Evolutionary conservation across 1,140 invertebrate species (phyloP), one percentile per base, ranked within the genome.

Genomic region (Mya arenaria): DNA sequence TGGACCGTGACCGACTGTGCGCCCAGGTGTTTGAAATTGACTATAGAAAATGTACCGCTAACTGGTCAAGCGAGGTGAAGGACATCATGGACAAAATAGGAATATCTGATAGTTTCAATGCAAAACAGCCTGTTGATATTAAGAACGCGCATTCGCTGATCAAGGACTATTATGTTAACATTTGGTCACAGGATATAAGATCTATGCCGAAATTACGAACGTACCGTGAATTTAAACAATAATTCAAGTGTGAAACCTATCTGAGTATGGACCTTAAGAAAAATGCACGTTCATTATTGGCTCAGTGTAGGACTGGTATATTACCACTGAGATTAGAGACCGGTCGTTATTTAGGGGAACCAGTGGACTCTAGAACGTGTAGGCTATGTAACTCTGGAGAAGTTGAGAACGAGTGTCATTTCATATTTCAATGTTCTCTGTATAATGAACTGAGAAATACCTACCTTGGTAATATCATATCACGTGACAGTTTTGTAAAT

Each of bases 21-120:
- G 78, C 32, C 71, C 6, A 1, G 17, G 41, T n/a, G 13, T 82
- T 82, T 66, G 28, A 55, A 23, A 19, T 58, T 32, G 69, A 82
- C 36, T 82, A 66, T 28, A 23, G 30, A 2, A 41, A 13, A 30
- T 68, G 34, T 62, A 34, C 19, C 44, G 60, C 68, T 39, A 82
- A 82, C 52, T 82, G 80, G 72, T 69, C 48, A 23, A 36, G 34
- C 69, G 72, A 69, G 28, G 13, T 71, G 3, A 80, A 80, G 60
- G 4, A n/a, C n/a, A n/a, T n/a, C n/a, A 44, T 56, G 41, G 25
- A 28, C 4, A 58, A 19, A 65, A 17, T 65, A n/a, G 62, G 60
- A 17, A 13, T 63, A 4, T 15, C 8, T 4, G 60, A 4, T 15
- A 17, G 6, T 30, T 63, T 28, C 30, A 32, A 63, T 34, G 36